Percentiles rank a stretch among this genome's conserved stretches.
phyloP scores from a whole-genome alignment of 2,797 vertebrate genomes.

The Neostethus bicornis region DNA sequence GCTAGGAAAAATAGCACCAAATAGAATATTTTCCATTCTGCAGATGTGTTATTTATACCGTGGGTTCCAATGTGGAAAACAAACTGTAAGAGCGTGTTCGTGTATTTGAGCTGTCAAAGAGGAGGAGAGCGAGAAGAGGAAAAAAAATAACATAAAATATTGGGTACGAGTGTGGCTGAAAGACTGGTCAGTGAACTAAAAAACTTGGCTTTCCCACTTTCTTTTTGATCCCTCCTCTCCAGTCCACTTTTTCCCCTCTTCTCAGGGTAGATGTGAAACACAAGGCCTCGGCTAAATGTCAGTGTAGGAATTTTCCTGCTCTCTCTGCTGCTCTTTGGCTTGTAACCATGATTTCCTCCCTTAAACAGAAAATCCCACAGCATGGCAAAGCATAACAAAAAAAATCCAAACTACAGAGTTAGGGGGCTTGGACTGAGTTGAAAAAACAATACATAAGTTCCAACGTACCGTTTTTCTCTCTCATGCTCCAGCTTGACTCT shows the following conservation, averaged over 20 bases:
- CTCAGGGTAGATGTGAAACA: slow-evolving; percentile 43
- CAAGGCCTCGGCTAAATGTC: slow-evolving; percentile 67
- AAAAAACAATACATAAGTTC: slow-evolving; percentile 67
- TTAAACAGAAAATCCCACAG: slow-evolving; percentile 61
- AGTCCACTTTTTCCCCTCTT: slow-evolving; percentile 16
- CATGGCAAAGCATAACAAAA: slow-evolving; percentile 67
- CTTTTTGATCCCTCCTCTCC: slow-evolving; percentile 23
- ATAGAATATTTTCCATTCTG: slow-evolving; percentile 25
- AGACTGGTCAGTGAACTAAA: slow-evolving; percentile 57
- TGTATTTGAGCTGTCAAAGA: slow-evolving; percentile 32
- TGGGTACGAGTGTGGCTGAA: slow-evolving; percentile 62
- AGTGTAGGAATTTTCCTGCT: slow-evolving; percentile 61
- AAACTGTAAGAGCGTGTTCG: slow-evolving; percentile 37
- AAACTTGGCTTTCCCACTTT: slow-evolving; percentile 43
- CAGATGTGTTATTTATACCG: slow-evolving; percentile 28
- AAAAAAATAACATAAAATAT: slow-evolving; percentile 47
- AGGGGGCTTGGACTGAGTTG: slow-evolving; percentile 53
- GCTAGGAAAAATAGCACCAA: slow-evolving; percentile 16
- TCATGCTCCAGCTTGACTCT: slow-evolving; percentile 96
- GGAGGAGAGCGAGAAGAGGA: slow-evolving; percentile 33
- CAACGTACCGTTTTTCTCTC: slow-evolving; percentile 91
- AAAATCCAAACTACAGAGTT: slow-evolving; percentile 48
- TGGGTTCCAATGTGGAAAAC: slow-evolving; percentile 33
- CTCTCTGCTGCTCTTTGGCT: slow-evolving; percentile 65
- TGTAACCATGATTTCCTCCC: slow-evolving; percentile 60